Percentiles rank a stretch among this genome's conserved stretches.
Conservation (phyloP, 2,888 invertebrate genomes). For the Empis livida region DNA sequence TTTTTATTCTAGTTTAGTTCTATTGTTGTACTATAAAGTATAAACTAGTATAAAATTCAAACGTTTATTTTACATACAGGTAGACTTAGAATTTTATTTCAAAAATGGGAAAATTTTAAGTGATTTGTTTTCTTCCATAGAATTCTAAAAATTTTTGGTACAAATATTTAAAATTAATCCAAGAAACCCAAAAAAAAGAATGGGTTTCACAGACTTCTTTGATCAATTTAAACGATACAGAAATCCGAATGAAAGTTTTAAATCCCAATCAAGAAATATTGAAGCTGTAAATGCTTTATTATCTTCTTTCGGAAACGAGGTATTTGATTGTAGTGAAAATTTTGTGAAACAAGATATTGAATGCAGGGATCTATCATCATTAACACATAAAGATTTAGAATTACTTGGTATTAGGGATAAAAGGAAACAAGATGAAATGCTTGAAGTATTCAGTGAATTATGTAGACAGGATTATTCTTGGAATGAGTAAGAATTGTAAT, state of each 20-base stretch:
- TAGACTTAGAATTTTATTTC: too few species aligned
- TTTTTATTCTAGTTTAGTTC: too few species aligned
- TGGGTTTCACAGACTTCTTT: too few species aligned
- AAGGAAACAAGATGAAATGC: slow-evolving; percentile 19
- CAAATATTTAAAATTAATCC: background rate
- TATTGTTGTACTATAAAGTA: too few species aligned
- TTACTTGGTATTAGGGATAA: slow-evolving; percentile 22
- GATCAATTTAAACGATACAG: background rate
- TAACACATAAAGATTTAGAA: slow-evolving; percentile 23
- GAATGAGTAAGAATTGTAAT: slow-evolving; percentile 14
- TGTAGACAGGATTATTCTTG: slow-evolving; percentile 28
- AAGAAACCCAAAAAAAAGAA: too few species aligned
- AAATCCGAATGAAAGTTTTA: background rate
- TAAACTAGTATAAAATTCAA: too few species aligned
- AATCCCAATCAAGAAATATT: background rate
- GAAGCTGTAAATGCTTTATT: slow-evolving; percentile 8
- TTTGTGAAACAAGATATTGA: slow-evolving; percentile 22
- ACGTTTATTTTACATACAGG: too few species aligned
- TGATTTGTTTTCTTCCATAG: background rate
- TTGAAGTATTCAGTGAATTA: slow-evolving; percentile 21
- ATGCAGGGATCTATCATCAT: slow-evolving; percentile 25
- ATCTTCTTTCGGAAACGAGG: slow-evolving; percentile 7
- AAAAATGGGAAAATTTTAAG: background rate
- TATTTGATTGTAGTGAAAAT: slow-evolving; percentile 16
- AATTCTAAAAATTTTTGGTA: background rate